Percentiles rank a stretch among this genome's conserved stretches.
These are phyloP conservation scores for Danio choprae DNA, from an alignment of 2,797 vertebrate genomes.

Conservation along the genomic window DNA sequence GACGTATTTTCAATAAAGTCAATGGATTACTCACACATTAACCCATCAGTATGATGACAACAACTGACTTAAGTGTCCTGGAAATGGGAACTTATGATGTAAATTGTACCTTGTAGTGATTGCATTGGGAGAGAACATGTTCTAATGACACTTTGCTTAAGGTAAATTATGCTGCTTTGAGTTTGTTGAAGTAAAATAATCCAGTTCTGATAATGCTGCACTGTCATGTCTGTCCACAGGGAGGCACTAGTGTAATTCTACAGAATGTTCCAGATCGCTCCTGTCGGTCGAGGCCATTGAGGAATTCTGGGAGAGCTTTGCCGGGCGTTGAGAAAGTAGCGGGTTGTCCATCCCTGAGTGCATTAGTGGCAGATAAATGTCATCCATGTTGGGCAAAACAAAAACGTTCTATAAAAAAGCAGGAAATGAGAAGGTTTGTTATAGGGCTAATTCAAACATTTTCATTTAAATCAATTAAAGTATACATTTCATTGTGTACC, in stretches of 20 bases:
- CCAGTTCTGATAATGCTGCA: background rate
- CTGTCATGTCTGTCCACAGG: constrained; percentile 29
- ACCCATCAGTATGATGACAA: background rate
- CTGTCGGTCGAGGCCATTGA: constrained; percentile 69
- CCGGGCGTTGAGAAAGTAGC: constrained; percentile 45
- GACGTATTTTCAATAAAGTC: background rate
- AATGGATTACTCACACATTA: background rate
- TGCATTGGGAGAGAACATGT: background rate
- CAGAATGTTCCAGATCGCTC: constrained; percentile 55
- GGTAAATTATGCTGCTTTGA: background rate
- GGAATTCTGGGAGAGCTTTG: constrained; percentile 60
- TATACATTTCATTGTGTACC: too few relatives aligned
- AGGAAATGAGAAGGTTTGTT: background rate
- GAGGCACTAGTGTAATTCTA: constrained; percentile 69
- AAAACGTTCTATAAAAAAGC: constrained; percentile 82
- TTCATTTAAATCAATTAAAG: background rate
- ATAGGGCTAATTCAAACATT: background rate
- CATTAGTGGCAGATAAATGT: constrained; percentile 89
- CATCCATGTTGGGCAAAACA: constrained; percentile 93
- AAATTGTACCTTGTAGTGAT: background rate
- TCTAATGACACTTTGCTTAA: background rate
- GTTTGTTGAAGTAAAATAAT: background rate
- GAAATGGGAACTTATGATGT: background rate
- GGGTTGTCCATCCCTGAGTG: constrained; percentile 71
- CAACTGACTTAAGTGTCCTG: background rate